A percentile compares a stretch with the other conserved stretches of the same genome.
Conservation (phyloP, 2,113 vertebrate species). For the Hippopotamus amphibius region DNA sequence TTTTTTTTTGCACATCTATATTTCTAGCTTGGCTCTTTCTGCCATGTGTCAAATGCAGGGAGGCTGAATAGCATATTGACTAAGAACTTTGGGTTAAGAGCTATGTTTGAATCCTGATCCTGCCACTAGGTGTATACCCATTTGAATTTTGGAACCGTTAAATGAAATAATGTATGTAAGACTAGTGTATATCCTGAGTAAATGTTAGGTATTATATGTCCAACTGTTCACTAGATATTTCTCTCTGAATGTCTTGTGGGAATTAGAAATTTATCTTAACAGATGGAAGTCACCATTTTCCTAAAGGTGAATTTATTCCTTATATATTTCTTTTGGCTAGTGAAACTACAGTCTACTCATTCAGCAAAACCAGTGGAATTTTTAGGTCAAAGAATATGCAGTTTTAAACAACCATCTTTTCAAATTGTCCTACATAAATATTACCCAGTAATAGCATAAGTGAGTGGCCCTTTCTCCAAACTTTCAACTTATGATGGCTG, state of each 20-base stretch:
- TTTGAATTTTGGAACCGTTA: neutral
- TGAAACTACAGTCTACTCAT: neutral
- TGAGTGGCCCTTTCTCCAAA: neutral
- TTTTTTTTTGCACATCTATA: neutral
- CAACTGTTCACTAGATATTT: neutral
- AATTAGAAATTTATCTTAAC: neutral
- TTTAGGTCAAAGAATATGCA: neutral
- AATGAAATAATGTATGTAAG: neutral
- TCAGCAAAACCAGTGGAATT: neutral
- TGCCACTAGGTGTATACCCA: neutral
- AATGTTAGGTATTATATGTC: neutral
- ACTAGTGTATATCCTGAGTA: neutral
- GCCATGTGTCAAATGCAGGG: neutral
- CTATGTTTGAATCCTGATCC: neutral
- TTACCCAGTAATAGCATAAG: neutral
- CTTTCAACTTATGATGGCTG: neutral
- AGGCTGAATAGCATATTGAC: neutral
- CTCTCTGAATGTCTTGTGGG: neutral
- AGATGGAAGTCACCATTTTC: conserved; percentile 33
- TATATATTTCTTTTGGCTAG: neutral
- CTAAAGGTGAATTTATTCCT: neutral
- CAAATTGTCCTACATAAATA: neutral
- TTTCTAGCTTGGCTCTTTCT: neutral
- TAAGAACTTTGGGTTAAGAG: neutral
- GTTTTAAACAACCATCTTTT: neutral